Conservation (phyloP, 2,888 invertebrate species). For the Acronicta aceris region DNA sequence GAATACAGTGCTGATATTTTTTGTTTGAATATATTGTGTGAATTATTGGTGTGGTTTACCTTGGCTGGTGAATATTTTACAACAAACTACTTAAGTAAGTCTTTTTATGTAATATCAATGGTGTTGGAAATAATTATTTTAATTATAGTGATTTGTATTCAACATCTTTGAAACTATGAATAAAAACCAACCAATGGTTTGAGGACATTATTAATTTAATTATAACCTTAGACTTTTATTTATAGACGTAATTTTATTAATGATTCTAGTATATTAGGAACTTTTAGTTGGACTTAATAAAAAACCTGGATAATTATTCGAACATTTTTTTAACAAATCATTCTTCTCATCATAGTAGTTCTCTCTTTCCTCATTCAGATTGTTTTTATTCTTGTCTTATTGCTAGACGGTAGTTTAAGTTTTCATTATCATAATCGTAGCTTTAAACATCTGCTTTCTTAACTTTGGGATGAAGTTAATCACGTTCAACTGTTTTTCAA, state of each 20-base stretch:
- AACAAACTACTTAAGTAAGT: slow-evolving; percentile 47
- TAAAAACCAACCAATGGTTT: slow-evolving; percentile 1
- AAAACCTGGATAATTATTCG: too few species aligned
- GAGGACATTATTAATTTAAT: slow-evolving; percentile 21
- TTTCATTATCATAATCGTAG: too few species aligned
- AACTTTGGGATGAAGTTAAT: too few species aligned
- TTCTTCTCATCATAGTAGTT: too few species aligned
- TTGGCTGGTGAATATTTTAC: slow-evolving; percentile 50
- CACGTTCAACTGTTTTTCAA: too few species aligned
- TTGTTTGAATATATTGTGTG: slow-evolving; percentile 44
- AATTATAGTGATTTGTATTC: slow-evolving; percentile 37
- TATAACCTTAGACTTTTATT: slow-evolving; percentile 3
- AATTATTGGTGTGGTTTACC: slow-evolving; percentile 55
- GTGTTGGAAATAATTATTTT: slow-evolving; percentile 31
- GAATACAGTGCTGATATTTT: slow-evolving; percentile 30
- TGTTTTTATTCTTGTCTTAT: too few species aligned
- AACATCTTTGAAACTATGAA: slow-evolving; percentile 17
- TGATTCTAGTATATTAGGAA: slow-evolving; percentile 15
- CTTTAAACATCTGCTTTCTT: too few species aligned
- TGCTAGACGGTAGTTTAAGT: too few species aligned
- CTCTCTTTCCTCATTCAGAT: too few species aligned
- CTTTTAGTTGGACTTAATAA: neutral
- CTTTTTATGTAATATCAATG: slow-evolving; percentile 27
- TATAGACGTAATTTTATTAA: slow-evolving; percentile 16
- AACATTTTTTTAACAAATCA: too few species aligned